Evolutionary conservation across 2,113 vertebrate species (phyloP), one percentile per base, ranked within the genome.

Genomic region (Dasyprocta punctata): DNA sequence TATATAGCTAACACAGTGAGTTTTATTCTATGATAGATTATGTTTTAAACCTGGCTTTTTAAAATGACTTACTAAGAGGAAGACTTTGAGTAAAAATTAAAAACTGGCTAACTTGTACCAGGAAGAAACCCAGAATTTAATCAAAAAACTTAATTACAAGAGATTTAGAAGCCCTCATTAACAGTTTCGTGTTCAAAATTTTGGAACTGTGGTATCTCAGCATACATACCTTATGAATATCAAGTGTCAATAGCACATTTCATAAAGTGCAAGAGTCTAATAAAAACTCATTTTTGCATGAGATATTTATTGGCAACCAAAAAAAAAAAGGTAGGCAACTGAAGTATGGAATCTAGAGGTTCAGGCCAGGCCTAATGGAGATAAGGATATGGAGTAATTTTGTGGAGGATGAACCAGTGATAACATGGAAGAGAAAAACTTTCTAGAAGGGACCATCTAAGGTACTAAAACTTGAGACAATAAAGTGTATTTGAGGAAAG

Each of bases 91-190:
- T 88, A 36, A 83, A 86, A 65, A 33, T 88, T 36, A 78, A 75
- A 87, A 52, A 24, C 33, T 67, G 52, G 28, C 41, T 88, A 28
- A 88, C n/a, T 93, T 86, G 26, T 60, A 0, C 30, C 60, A 26
- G 41, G 8, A 88, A 47, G 58, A 88, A 96, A 81, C 9, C 38
- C 63, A 86, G 14, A 16, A 80, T 90, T 94, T 19, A 94, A 75
- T 56, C 28, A 44, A 61, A 41, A 71, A 36, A 86, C n/a, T 80
- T 89, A 80, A 97, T 61, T 78, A 85, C 36, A 97, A 87, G 17
- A 95, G 91, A 80, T 58, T 36, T 16, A 77, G 77, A 44, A 84
- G 30, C 41, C 38, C 16, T 16, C n/a, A 44, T 75, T 38, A 87
- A 89, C 3, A 36, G 54, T 80, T 85, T 65, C 5, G 49, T 81